Percentiles rank a stretch among this genome's conserved stretches.
Evolutionary conservation across 2,797 vertebrate genomes (phyloP).

Genomic region (Falco biarmicus): DNA sequence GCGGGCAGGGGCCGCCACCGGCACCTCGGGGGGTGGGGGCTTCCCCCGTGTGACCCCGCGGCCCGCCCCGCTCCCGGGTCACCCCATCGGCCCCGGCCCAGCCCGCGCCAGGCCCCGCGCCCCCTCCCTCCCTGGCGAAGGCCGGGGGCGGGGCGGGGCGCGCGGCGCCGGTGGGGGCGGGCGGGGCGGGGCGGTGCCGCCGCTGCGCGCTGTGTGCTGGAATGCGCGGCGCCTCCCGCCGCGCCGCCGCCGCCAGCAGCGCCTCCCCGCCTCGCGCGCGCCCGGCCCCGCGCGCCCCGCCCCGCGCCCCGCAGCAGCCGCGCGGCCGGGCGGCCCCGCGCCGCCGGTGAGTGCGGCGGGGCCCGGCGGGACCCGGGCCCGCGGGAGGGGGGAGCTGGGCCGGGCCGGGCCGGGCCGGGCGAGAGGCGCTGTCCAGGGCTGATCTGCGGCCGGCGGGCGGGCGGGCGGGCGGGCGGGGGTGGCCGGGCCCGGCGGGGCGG

Average conservation of each 20-base stretch:
- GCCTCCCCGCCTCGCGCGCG: slow-evolving; percentile 1
- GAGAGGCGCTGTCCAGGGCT: slow-evolving; percentile 22
- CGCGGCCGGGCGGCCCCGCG: neutral
- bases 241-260: neutral
- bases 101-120: neutral
- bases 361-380: neutral
- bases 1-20: neutral
- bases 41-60: neutral
- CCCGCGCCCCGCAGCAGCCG: neutral
- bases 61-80: no score
- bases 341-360: slow-evolving; percentile 33
- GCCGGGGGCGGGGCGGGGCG: slow-evolving; percentile 19
- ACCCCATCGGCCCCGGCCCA: neutral
- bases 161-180: no score
- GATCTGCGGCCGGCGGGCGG: slow-evolving; percentile 39
- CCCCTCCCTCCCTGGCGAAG: neutral
- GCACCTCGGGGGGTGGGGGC: no score
- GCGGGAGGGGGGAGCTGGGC: neutral
- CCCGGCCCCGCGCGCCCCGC: no score
- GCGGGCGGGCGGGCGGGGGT: neutral
- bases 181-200: neutral
- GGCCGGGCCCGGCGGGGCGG: no score
- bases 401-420: neutral
- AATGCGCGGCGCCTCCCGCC: slow-evolving; percentile 44
- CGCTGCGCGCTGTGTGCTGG: slow-evolving; percentile 52